These are phyloP conservation scores for Sterna hirundo DNA, from an alignment of 2,113 vertebrate genomes.

Conservation along the genomic window DNA sequence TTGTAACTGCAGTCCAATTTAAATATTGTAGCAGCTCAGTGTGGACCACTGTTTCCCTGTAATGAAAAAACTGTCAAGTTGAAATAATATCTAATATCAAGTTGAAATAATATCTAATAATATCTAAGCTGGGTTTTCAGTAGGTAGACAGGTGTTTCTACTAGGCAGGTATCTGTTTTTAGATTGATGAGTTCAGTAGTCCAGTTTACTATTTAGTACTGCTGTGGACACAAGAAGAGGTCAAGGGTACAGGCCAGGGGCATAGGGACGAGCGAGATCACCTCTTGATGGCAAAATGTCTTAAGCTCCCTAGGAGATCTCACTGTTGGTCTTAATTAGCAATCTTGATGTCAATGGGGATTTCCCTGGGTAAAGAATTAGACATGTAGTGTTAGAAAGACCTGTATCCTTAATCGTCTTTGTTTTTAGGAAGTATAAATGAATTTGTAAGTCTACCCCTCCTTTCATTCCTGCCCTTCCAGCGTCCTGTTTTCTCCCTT, in stretches of 20 bases:
- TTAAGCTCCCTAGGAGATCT: neutral
- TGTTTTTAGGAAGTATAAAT: neutral
- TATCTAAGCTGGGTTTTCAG: fast-evolving
- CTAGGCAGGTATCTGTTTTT: neutral
- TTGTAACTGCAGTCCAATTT: neutral
- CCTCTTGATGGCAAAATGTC: neutral
- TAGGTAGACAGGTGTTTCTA: neutral
- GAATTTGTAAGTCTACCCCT: neutral
- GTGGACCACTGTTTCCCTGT: neutral
- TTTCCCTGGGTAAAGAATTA: neutral
- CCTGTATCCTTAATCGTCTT: neutral
- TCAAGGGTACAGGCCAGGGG: neutral
- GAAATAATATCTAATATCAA: neutral
- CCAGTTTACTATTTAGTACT: neutral
- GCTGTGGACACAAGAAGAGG: neutral
- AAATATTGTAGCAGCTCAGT: neutral
- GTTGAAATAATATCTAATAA: neutral
- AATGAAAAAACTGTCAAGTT: neutral
- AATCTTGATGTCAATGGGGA: neutral
- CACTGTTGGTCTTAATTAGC: neutral
- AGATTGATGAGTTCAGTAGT: neutral
- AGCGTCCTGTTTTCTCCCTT: neutral
- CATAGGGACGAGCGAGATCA: neutral
- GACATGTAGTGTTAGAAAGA: neutral
- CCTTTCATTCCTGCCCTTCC: neutral